These are phyloP conservation scores for Macaca mulatta DNA, from an alignment of 2,113 vertebrate genomes.

Conservation along the genomic window DNA sequence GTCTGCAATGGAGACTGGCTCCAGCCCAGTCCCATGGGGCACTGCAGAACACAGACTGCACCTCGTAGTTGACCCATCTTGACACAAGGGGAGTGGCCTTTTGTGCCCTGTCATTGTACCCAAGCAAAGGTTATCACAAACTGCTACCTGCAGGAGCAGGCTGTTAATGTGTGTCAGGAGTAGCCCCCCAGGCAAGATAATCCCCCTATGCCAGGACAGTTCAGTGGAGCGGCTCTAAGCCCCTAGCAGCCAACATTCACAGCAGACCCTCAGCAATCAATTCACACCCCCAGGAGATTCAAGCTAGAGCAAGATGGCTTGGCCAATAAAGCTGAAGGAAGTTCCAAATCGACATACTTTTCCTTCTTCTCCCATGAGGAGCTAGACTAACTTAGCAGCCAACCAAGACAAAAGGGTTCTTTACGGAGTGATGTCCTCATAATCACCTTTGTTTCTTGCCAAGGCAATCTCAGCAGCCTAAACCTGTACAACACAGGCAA, in stretches of 20 bases:
- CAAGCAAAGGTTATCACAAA: background rate
- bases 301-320: background rate
- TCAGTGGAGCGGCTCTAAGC: background rate
- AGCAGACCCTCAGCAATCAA: background rate
- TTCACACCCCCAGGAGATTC: background rate
- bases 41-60: too few species aligned
- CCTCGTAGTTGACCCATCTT: background rate
- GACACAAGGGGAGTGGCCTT: background rate
- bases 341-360: background rate
- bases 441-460: background rate
- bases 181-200: background rate
- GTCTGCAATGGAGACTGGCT: background rate
- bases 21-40: background rate
- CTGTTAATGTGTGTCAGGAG: too few species aligned
- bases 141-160: background rate
- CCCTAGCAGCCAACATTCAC: background rate
- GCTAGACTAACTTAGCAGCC: background rate
- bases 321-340: background rate
- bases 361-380: background rate
- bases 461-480: background rate
- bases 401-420: background rate
- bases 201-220: background rate
- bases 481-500: background rate
- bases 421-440: background rate
- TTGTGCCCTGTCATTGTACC: background rate